phyloP scores from a whole-genome alignment of 2,113 vertebrate species.

The Physeter macrocephalus region DNA sequence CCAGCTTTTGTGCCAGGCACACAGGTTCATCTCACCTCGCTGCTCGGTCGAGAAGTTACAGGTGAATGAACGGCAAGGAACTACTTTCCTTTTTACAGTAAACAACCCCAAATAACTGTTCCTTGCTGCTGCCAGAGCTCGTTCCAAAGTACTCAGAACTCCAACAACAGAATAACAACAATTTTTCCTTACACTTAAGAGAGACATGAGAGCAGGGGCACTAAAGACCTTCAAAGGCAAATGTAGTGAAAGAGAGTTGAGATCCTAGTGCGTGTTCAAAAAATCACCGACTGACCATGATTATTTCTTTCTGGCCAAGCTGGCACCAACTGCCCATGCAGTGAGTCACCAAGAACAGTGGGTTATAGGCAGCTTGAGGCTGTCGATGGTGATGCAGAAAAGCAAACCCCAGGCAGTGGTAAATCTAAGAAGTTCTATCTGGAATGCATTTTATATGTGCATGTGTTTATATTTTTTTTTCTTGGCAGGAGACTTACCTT shows the following conservation, averaged over 20 bases:
- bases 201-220: neutral
- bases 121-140: neutral
- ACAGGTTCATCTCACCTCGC: neutral
- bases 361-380: neutral
- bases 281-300: neutral
- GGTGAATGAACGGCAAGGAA: neutral
- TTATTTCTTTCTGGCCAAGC: neutral
- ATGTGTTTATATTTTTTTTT: neutral
- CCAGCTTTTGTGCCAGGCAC: neutral
- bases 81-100: neutral
- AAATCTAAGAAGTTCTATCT: conserved; percentile 45
- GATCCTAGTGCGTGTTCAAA: neutral
- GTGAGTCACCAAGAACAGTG: neutral
- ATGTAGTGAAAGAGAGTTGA: neutral
- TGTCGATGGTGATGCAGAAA: neutral
- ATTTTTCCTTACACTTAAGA: conserved; percentile 15
- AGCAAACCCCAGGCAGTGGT: conserved; percentile 9
- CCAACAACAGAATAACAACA: neutral
- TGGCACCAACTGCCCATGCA: neutral
- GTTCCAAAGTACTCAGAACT: neutral
- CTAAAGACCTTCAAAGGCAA: neutral
- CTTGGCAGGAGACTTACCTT: conserved; percentile 58
- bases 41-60: neutral
- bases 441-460: conserved; percentile 46
- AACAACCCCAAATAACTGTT: neutral